A percentile compares a stretch with the other conserved stretches of the same genome.
phyloP scores from a whole-genome alignment of 2,888 invertebrate genomes.

The Boloria selene region DNA sequence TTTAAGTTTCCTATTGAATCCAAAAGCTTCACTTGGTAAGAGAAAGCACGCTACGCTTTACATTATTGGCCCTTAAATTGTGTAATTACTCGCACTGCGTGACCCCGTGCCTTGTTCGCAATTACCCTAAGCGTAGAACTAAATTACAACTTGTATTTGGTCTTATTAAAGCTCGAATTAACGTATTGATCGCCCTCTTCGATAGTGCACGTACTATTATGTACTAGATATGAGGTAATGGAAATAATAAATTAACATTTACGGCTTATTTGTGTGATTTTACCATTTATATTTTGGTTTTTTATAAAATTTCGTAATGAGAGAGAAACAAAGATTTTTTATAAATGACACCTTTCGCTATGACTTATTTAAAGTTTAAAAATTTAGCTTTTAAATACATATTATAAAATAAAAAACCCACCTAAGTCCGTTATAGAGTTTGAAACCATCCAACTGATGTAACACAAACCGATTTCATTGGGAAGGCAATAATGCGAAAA shows the following conservation, averaged over 20 bases:
- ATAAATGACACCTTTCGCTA: no score
- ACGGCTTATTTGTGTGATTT: no score
- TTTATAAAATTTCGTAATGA: no score
- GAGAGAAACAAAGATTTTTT: no score
- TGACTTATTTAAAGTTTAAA: no score
- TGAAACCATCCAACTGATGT: no score
- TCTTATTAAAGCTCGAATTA: conserved; percentile 30
- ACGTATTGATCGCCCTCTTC: conserved; percentile 28
- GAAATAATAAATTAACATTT: not conserved
- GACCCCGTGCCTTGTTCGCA: conserved; percentile 44
- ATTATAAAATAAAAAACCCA: no score
- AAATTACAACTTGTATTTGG: conserved; percentile 35
- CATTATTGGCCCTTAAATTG: conserved; percentile 45
- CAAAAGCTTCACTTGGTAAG: conserved; percentile 28
- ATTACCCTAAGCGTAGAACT: conserved; percentile 41
- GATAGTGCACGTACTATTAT: conserved; percentile 3
- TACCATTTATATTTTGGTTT: no score
- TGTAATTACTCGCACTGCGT: conserved; percentile 46
- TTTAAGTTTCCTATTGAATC: conserved; percentile 23
- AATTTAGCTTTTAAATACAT: no score
- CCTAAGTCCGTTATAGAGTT: no score
- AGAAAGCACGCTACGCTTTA: conserved; percentile 42
- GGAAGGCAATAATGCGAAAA: no score
- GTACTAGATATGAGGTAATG: not conserved
- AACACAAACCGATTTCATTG: no score